Evolutionary conservation across 2,888 invertebrate genomes (phyloP).

Genomic region (Tipula lateralis): DNA sequence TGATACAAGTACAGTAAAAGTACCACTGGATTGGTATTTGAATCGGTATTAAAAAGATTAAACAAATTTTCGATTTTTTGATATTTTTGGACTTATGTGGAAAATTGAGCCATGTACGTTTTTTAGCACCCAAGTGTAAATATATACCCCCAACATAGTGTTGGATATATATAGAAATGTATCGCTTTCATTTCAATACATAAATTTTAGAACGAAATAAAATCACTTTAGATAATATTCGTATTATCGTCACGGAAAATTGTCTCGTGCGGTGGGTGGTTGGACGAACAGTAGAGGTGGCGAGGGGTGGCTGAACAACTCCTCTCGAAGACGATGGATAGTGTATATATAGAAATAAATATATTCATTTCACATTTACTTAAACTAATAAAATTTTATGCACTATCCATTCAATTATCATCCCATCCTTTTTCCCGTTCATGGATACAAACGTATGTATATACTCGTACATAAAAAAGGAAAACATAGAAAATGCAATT

Average conservation of each 20-base stretch:
- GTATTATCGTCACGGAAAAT: not conserved
- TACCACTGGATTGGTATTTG: too few relatives aligned
- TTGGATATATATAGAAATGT: not conserved
- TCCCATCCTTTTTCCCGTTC: not conserved
- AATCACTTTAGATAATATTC: constrained; percentile 15
- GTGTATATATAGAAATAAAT: constrained; percentile 12
- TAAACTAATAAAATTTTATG: not conserved
- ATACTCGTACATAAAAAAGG: not conserved
- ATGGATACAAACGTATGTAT: not conserved
- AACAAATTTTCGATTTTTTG: too few relatives aligned
- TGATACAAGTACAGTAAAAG: too few relatives aligned
- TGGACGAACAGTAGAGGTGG: not conserved
- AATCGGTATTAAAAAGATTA: too few relatives aligned
- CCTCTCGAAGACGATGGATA: not conserved
- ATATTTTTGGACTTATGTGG: too few relatives aligned
- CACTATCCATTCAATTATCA: constrained; percentile 2
- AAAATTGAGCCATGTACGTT: too few relatives aligned
- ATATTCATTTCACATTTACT: constrained; percentile 24
- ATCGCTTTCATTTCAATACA: not conserved
- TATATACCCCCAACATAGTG: too few relatives aligned
- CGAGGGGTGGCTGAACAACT: not conserved
- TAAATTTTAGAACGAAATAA: not conserved
- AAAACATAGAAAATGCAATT: not conserved
- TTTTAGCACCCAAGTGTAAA: too few relatives aligned
- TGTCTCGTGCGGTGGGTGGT: not conserved